These are phyloP conservation scores for Otis tarda DNA, from an alignment of 2,113 vertebrate genomes.

Conservation along the genomic window DNA sequence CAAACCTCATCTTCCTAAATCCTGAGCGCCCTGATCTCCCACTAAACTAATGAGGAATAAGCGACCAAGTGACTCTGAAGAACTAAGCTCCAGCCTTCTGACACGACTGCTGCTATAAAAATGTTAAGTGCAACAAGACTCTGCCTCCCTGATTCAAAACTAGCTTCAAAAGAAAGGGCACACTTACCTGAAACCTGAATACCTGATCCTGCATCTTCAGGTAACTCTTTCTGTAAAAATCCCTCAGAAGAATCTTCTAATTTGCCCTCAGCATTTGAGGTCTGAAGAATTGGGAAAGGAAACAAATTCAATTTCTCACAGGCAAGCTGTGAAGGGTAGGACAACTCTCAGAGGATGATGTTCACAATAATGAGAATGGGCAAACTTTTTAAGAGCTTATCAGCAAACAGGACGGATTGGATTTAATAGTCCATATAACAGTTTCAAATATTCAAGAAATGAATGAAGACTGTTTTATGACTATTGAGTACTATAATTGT, in stretches of 20 bases:
- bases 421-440: neutral
- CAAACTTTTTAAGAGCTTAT: neutral
- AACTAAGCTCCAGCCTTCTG: neutral
- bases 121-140: neutral
- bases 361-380: neutral
- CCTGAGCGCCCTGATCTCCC: neutral
- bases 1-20: neutral
- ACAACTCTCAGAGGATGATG: neutral
- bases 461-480: neutral
- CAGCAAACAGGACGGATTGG: neutral
- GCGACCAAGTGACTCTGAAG: neutral
- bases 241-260: conserved; percentile 5
- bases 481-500: neutral
- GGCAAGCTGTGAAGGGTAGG: neutral
- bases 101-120: neutral
- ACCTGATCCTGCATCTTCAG: neutral
- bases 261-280: conserved; percentile 22
- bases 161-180: neutral
- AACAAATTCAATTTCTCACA: neutral
- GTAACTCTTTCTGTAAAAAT: neutral
- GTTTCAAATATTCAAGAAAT: neutral
- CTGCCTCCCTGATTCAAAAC: neutral
- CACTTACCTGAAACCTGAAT: conserved; percentile 11
- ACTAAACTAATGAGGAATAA: neutral
- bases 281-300: conserved; percentile 5